These are phyloP conservation scores for Heliconius eleuchia DNA, from an alignment of 1,140 invertebrate genomes.

Conservation along the genomic window DNA sequence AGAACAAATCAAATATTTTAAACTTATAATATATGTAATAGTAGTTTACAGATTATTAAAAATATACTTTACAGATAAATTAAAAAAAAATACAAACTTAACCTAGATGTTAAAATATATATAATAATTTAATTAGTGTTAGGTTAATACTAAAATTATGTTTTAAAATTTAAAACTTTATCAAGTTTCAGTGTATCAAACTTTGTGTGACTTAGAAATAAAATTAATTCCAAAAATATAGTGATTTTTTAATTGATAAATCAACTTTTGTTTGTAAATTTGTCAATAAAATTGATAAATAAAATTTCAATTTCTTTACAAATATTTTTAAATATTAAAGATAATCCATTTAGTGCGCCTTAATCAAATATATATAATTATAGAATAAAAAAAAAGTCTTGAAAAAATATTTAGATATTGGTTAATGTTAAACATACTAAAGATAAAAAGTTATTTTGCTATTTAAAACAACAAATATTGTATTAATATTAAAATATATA, in stretches of 20 bases:
- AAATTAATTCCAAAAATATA: constrained; percentile 24
- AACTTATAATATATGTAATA: not conserved
- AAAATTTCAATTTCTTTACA: not conserved
- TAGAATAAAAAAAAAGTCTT: too few species aligned
- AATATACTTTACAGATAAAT: too few species aligned
- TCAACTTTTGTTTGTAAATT: not conserved
- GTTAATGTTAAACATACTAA: too few species aligned
- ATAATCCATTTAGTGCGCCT: too few species aligned
- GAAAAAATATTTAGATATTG: too few species aligned
- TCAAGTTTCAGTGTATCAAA: constrained; percentile 21
- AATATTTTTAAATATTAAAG: too few species aligned
- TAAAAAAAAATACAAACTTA: constrained; percentile 48
- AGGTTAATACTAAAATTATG: constrained; percentile 35
- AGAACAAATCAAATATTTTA: constrained; percentile 23
- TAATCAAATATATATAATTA: too few species aligned
- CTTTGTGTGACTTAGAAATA: constrained; percentile 37
- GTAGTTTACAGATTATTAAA: constrained; percentile 7
- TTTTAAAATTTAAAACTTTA: constrained; percentile 25
- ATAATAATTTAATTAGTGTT: constrained; percentile 25
- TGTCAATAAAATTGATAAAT: not conserved
- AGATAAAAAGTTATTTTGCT: too few species aligned
- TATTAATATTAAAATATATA: too few species aligned
- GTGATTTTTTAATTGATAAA: constrained; percentile 28
- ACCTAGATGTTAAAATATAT: constrained; percentile 33
- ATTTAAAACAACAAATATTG: too few species aligned